Evolutionary conservation across 2,797 vertebrate genomes (phyloP), one percentile per base, ranked within the genome.

Genomic region (Syndactyla subalaris): DNA sequence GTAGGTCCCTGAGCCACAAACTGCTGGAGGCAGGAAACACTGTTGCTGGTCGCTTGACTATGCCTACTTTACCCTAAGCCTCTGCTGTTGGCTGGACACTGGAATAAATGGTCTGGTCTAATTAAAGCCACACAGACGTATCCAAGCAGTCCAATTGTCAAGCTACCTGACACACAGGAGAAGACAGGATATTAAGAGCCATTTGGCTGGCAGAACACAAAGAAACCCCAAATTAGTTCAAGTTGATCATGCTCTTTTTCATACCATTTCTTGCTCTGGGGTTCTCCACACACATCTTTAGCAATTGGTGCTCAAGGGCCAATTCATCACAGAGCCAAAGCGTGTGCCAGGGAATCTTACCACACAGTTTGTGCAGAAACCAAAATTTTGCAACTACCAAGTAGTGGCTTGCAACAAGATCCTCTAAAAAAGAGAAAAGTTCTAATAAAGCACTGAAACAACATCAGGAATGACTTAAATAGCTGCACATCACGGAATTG

Each of bases 371-470:
- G 9, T 34, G 48, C 65, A 81, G 51, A 94, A 95, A 83, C 23
- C 38, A 49, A 73, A 87, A 79, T 63, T 59, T 79, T 79, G 18
- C 59, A 85, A 27, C 38, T 58, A 83, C 22, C n/a, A 39, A 80
- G 61, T 4, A 87, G 52, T 16, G 29, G 36, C 12, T 82, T 76
- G 32, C 67, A 88, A 93, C 32, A 83, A 63, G 41, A 94, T 63
- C 39, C 52, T 83, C 82, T 93, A 67, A 91, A 96, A 95, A 94
- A 66, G 66, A 52, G 66, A 38, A 96, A 75, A 6, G 74, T 88
- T 75, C 70, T 45, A 82, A 83, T 19, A 74, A 68, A 82, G n/a
- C 34, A 72, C 38, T 81, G 73, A 92, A 95, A 96, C 61, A 88
- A 75, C 46, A 84, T 41, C 58, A 58, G 59, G 77, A 94, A 90